These are phyloP conservation scores for Halcyon smyrnensis DNA, from an alignment of 2,797 vertebrate genomes.

Conservation along the genomic window DNA sequence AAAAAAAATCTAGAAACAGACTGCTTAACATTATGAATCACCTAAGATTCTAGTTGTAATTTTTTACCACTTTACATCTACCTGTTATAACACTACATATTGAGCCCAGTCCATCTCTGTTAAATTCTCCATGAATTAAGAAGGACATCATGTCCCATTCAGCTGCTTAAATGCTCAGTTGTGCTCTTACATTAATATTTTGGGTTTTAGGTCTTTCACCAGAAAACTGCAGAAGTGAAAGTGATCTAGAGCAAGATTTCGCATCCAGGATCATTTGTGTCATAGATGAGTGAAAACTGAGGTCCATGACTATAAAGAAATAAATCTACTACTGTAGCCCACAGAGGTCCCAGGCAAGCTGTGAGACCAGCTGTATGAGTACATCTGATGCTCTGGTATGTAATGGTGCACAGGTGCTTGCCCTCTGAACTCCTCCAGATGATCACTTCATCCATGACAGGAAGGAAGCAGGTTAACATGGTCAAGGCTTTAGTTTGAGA, in stretches of 20 bases:
- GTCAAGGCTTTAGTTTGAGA: background rate
- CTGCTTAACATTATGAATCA: background rate
- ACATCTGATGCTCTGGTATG: background rate
- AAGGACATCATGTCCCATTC: accelerated
- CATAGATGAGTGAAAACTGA: background rate
- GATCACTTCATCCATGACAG: accelerated
- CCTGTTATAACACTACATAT: background rate
- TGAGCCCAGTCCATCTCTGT: background rate
- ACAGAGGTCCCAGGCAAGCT: background rate
- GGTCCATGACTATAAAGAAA: background rate
- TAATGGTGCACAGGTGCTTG: background rate
- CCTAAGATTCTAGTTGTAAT: background rate
- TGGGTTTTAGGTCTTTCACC: background rate
- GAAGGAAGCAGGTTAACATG: background rate
- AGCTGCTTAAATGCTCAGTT: background rate
- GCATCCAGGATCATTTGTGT: background rate
- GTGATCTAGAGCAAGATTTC: background rate
- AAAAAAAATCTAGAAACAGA: background rate
- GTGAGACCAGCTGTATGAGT: background rate
- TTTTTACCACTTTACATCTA: background rate
- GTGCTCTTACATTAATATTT: background rate
- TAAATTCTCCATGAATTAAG: background rate
- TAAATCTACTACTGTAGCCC: background rate
- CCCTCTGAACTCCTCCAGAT: background rate
- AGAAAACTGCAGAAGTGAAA: background rate